Percentiles rank a stretch among this genome's conserved stretches.
Conservation (phyloP, 2,113 vertebrate genomes). For the Ovis aries region ARS-UI_Ramb_v3.0 NC_056054.1:182215001-182215500, state of each 20-base stretch:
- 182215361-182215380: not conserved
- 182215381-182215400: not conserved
- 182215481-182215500: not conserved
- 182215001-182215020: not conserved
- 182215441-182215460: not conserved
- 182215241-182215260: not conserved
- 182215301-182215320: conserved; percentile 29
- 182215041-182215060: not conserved
- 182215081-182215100: not conserved
- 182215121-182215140: not conserved
- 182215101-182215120: not conserved
- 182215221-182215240: not conserved
- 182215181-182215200: not conserved
- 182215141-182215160: not conserved
- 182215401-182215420: not conserved
- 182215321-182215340: not conserved
- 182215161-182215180: not conserved
- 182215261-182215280: conserved; percentile 21
- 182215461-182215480: not conserved
- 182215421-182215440: not conserved
- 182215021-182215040: conserved; percentile 5
- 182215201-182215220: not conserved
- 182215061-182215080: not conserved
- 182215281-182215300: not conserved
- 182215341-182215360: conserved; percentile 6